These are phyloP conservation scores for Shargacucullia verbasci DNA, from an alignment of 2,888 invertebrate species.

Conservation along the genomic window DNA sequence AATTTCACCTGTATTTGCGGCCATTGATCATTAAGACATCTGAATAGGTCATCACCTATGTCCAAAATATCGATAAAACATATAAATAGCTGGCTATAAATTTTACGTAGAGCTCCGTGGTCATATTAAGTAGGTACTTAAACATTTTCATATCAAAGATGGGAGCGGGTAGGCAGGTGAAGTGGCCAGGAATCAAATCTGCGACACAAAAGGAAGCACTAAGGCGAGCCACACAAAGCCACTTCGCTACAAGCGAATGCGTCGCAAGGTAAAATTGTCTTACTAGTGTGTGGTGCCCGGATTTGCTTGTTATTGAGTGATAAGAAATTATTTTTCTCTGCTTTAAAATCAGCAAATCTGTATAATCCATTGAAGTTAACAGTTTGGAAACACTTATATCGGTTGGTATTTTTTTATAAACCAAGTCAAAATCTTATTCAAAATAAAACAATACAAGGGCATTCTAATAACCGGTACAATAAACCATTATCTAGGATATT, in stretches of 20 bases:
- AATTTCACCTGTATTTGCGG: no score
- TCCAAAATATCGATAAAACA: slow-evolving; percentile 19
- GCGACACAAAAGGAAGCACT: slow-evolving; percentile 59
- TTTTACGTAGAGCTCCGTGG: slow-evolving; percentile 36
- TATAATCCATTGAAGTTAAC: no score
- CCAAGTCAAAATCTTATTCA: no score
- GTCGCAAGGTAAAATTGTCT: slow-evolving; percentile 29
- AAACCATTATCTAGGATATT: no score
- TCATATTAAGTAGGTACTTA: slow-evolving; percentile 47
- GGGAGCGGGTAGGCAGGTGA: slow-evolving; percentile 31
- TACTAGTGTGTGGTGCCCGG: slow-evolving; percentile 16
- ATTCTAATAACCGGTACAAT: no score
- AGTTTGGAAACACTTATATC: no score
- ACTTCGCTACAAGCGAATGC: slow-evolving; percentile 50
- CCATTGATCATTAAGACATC: no score
- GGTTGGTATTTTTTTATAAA: no score
- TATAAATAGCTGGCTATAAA: slow-evolving; percentile 30
- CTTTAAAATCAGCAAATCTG: no score
- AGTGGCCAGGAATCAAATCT: slow-evolving; percentile 61
- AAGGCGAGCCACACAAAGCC: slow-evolving; percentile 45
- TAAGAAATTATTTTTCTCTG: neutral
- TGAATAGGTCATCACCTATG: slow-evolving; percentile 14
- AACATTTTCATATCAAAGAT: slow-evolving; percentile 52
- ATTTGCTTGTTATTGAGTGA: slow-evolving; percentile 3
- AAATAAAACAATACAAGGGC: no score